Percentiles rank a stretch among this genome's conserved stretches.
These are phyloP conservation scores for Poeciliopsis gracilis DNA, from an alignment of 2,797 vertebrate genomes.

Conservation along the genomic window DNA sequence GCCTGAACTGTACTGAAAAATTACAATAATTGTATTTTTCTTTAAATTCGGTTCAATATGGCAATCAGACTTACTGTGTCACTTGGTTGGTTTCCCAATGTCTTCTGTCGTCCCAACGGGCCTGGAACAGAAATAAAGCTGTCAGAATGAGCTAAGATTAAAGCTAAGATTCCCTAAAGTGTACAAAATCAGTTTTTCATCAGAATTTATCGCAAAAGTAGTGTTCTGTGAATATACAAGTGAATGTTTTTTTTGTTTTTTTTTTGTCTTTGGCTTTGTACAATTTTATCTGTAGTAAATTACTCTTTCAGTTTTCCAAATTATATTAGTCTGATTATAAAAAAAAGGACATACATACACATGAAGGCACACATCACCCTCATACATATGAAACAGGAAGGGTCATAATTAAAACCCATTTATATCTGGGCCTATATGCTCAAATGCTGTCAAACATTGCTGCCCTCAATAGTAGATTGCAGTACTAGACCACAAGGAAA, in stretches of 20 bases:
- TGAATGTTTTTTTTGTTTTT: not conserved
- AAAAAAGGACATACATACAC: rapidly evolving
- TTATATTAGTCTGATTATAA: not conserved
- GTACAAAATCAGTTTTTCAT: not conserved
- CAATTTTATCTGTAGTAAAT: not conserved
- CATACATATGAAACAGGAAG: not conserved
- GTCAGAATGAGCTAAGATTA: not conserved
- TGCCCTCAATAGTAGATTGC: not conserved
- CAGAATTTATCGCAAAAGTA: not conserved
- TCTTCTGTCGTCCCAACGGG: not conserved
- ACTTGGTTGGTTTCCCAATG: not conserved
- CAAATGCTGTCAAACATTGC: not conserved
- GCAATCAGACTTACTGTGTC: constrained; percentile 1
- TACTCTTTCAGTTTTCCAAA: not conserved
- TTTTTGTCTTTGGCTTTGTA: not conserved
- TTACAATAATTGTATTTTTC: too few relatives aligned
- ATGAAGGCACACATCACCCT: too few relatives aligned
- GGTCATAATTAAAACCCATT: not conserved
- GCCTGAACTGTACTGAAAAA: not conserved
- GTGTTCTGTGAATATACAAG: not conserved
- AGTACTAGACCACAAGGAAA: not conserved
- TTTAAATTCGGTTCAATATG: not conserved
- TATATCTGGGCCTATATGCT: too few relatives aligned
- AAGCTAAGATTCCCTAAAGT: not conserved
- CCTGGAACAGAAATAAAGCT: not conserved